Evolutionary conservation across 2,113 vertebrate species (phyloP), one percentile per base, ranked within the genome.

Genomic region (Callocephalon fimbriatum): DNA sequence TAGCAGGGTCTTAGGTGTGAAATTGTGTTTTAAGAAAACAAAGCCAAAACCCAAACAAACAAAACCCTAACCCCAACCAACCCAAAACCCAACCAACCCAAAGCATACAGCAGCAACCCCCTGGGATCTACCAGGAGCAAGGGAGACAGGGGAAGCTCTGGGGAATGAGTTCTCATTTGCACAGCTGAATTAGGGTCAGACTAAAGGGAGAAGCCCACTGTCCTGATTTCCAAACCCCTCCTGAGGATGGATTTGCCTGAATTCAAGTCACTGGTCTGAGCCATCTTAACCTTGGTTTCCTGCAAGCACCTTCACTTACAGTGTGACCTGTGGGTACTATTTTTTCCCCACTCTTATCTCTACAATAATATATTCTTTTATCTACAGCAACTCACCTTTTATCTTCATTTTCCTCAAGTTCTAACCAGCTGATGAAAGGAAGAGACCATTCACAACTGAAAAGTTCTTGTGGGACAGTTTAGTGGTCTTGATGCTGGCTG

Each of bases 301-400:
- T 71, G 2, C 0, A 1, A 48, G 32, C 37, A 27, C 25, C 32
- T 67, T 85, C 32, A 20, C 25, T 68, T 45, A 20, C 0, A 1
- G 6, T 50, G 16, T 26, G 74, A 59, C 38, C 58, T 84, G 65
- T 70, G 40, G 65, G 35, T 47, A 9, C 68, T 37, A 0, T 10
- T 47, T 80, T 78, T 71, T 44, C 50, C 50, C 11, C 1, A 20
- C 22, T 88, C 26, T 68, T 48, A 65, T 45, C 12, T 81, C 58
- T 86, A 18, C 31, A 70, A 21, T 12, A 47, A 3, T 50, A 72
- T 45, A 22, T 53, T 66, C 14, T 74, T 71, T 89, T 61, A 25
- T 65, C 61, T 32, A 12, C 58, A 40, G 2, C 26, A 54, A 2
- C 53, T 90, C 26, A 17, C 38, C 8, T 70, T 77, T 70, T 37